Evolutionary conservation across 2,797 vertebrate genomes (phyloP), one percentile per base, ranked within the genome.

Genomic region (Leptodactylus fallax): DNA sequence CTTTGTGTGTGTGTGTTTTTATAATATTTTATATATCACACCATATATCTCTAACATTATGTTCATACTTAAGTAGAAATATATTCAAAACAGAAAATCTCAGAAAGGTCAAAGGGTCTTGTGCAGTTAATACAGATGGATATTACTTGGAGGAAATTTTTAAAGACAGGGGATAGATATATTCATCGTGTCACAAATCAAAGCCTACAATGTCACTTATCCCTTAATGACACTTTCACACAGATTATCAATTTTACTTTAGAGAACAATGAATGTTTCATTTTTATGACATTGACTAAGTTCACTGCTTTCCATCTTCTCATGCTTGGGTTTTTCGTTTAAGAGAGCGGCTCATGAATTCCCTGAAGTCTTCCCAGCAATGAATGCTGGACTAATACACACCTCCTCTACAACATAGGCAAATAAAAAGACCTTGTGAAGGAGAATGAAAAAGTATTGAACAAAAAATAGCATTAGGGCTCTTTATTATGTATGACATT

Each of bases 191-290:
- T 95, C 95, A 94, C 95, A 95, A 95, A 95, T 95, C 95, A 95
- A 78, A 89, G 94, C 93, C 94, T 92, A 92, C 94, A 95, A 95
- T 93, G 94, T 95, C 94, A 94, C 94, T 95, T 96, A 94, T 92
- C 93, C 93, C 92, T 91, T 96, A 95, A 96, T 95, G 95, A 95
- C 94, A 94, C 93, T 95, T 95, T 93, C 95, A 92, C 93, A 95
- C 94, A 96, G 94, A 95, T 96, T 95, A 96, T 95, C 95, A 96
- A 95, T 95, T 95, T 95, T 94, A 93, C 95, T 95, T 95, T 94
- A 95, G 94, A 95, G 93, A 94, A 93, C 95, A 95, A 94, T 95
- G 95, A 95, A 95, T 95, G 94, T 95, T 95, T 93, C 93, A 94
- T 95, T 95, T 94, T 95, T 94, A 95, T 95, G 95, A 95, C 95